phyloP scores from a whole-genome alignment of 2,113 vertebrate species.

The Rostratula benghalensis region DNA sequence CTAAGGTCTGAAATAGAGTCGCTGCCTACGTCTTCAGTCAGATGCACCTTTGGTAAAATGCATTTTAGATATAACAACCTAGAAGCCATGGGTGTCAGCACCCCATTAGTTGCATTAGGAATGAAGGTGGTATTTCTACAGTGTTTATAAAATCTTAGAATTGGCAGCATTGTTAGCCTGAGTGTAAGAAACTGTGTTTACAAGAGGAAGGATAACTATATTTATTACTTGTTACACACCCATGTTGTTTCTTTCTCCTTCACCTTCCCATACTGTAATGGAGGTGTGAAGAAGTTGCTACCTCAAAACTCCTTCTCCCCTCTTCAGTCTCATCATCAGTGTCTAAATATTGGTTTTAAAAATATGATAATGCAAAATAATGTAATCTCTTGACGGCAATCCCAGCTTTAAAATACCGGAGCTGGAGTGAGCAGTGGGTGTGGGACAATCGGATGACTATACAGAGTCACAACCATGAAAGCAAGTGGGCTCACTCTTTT shows the following conservation, averaged over 20 bases:
- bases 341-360: neutral
- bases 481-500: neutral
- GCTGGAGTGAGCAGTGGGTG: neutral
- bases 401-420: accelerated
- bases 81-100: neutral
- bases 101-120: neutral
- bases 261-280: neutral
- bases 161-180: neutral
- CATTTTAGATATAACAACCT: neutral
- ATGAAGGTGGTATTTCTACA: neutral
- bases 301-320: neutral
- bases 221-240: neutral
- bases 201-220: neutral
- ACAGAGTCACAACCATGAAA: neutral
- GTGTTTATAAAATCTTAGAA: neutral
- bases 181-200: neutral
- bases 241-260: neutral
- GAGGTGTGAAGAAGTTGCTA: neutral
- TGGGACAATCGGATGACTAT: neutral
- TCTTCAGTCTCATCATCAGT: neutral
- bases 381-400: neutral
- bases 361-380: neutral
- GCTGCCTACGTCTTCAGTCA: neutral
- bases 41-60: neutral
- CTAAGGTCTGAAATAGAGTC: neutral